Percentiles rank a stretch among this genome's conserved stretches.
phyloP scores from a whole-genome alignment of 2,113 vertebrate species.

The Corvus cornix region DNA sequence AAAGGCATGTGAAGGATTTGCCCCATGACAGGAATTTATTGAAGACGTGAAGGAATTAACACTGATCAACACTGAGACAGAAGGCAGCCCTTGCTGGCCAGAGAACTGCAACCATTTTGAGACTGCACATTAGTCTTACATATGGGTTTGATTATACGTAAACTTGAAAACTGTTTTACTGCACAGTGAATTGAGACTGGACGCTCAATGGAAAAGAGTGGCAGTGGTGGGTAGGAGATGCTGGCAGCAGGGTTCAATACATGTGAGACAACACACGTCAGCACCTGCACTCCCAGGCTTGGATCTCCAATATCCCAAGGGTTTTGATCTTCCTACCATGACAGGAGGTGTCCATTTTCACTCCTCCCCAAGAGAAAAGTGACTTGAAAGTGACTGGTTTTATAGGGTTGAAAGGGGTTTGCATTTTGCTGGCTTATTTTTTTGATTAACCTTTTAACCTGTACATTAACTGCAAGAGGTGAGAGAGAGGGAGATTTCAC shows the following conservation, averaged over 20 bases:
- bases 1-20: background rate
- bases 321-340: background rate
- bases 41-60: background rate
- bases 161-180: background rate
- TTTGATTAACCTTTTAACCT: conserved; percentile 9
- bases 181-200: background rate
- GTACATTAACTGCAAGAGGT: background rate
- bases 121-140: background rate
- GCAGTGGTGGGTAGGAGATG: background rate
- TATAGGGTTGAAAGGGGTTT: background rate
- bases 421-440: background rate
- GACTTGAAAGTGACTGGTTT: background rate
- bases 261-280: background rate
- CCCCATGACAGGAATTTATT: background rate
- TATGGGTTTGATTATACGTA: background rate
- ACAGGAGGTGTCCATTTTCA: background rate
- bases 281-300: background rate
- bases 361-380: background rate
- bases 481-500: background rate
- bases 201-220: background rate
- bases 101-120: background rate
- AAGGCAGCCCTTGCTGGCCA: background rate
- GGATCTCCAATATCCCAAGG: background rate
- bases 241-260: background rate
- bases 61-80: background rate